Conservation (phyloP, 2,113 vertebrate species). For the Amphiprion ocellaris region DNA sequence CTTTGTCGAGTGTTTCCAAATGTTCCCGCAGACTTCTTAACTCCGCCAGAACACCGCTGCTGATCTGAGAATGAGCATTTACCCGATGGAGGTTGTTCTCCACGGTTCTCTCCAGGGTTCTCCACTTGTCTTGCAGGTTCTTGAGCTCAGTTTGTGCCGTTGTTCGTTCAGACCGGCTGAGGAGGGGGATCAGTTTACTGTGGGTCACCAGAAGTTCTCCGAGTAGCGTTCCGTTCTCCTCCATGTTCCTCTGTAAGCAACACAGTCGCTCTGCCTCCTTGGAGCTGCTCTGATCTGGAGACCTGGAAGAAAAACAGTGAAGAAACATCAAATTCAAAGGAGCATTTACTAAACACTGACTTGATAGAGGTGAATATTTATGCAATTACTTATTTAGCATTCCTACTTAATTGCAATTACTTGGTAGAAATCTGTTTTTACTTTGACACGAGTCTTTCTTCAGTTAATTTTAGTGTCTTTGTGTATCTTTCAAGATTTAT, state of each 20-base stretch:
- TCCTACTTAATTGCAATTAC: too few species aligned
- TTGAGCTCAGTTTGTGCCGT: slow-evolving; percentile 80
- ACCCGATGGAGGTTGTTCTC: slow-evolving; percentile 82
- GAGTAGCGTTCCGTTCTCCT: slow-evolving; percentile 83
- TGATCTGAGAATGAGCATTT: slow-evolving; percentile 71
- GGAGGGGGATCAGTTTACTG: slow-evolving; percentile 73
- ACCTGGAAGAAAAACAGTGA: slow-evolving; percentile 56
- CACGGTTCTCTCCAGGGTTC: slow-evolving; percentile 78
- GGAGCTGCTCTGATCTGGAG: slow-evolving; percentile 80
- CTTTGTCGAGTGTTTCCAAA: slow-evolving; percentile 79
- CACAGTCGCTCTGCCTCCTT: slow-evolving; percentile 84
- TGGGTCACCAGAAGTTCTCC: slow-evolving; percentile 80
- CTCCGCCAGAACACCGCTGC: slow-evolving; percentile 76
- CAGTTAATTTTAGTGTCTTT: too few species aligned
- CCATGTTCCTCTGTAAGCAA: slow-evolving; percentile 80
- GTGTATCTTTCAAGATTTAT: too few species aligned
- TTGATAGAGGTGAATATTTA: too few species aligned
- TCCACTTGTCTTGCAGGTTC: slow-evolving; percentile 85
- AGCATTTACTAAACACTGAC: too few species aligned
- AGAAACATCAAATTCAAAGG: too few species aligned
- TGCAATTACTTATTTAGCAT: too few species aligned
- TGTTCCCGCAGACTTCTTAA: slow-evolving; percentile 76
- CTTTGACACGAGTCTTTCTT: too few species aligned
- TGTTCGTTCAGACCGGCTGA: slow-evolving; percentile 84
- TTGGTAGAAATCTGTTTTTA: too few species aligned